Evolutionary conservation across 2,797 vertebrate species (phyloP).

Genomic region (Harpagifer antarcticus): DNA sequence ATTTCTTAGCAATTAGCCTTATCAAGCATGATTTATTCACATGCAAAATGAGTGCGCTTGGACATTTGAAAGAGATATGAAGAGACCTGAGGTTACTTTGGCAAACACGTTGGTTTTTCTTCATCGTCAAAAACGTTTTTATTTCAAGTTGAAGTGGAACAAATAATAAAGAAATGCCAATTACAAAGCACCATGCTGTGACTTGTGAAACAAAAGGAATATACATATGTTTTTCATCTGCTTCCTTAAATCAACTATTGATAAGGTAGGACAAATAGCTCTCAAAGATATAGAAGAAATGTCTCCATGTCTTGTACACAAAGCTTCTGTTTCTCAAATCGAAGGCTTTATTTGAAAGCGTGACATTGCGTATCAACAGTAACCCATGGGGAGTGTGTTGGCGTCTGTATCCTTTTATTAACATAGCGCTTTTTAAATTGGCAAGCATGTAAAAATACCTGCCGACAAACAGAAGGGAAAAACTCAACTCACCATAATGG

Average conservation of each 20-base stretch:
- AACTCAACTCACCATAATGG: conserved; percentile 87
- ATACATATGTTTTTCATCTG: not conserved
- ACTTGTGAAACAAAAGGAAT: not conserved
- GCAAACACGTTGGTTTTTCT: not conserved
- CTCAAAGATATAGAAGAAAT: not conserved
- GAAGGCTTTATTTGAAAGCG: not conserved
- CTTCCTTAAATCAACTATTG: too few relatives aligned
- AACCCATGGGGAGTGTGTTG: too few relatives aligned
- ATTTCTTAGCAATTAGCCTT: not conserved
- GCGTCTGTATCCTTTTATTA: too few relatives aligned
- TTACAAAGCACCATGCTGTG: not conserved
- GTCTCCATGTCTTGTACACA: not conserved
- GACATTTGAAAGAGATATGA: not conserved
- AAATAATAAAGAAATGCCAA: not conserved
- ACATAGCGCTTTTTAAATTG: too few relatives aligned
- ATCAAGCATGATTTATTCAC: not conserved
- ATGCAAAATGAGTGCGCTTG: not conserved
- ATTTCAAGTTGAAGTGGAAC: too few relatives aligned
- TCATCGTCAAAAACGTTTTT: too few relatives aligned
- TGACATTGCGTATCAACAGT: not conserved
- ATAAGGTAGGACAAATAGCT: not conserved
- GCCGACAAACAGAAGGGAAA: not conserved
- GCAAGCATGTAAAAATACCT: not conserved
- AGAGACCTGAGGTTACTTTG: not conserved
- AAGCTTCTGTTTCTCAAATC: not conserved